These are phyloP conservation scores for Lagocephalus sceleratus DNA, from an alignment of 2,797 vertebrate genomes.

Conservation along the genomic window DNA sequence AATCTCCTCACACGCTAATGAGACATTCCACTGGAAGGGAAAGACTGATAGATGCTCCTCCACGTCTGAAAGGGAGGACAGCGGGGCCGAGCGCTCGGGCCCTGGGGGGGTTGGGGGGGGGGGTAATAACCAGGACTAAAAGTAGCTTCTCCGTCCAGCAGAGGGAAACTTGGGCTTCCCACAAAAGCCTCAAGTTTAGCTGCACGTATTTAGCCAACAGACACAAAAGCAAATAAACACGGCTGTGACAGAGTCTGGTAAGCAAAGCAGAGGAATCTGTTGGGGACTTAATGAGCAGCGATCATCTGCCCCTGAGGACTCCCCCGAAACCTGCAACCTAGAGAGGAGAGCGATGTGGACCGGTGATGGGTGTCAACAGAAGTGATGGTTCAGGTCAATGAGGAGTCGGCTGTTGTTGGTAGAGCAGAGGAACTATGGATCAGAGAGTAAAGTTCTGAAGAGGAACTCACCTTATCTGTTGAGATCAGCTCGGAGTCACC, in stretches of 20 bases:
- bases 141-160: constrained; percentile 60
- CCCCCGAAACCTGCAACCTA: constrained; percentile 9
- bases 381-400: background rate
- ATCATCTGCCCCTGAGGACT: constrained; percentile 10
- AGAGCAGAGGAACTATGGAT: background rate
- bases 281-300: constrained; percentile 44
- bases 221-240: constrained; percentile 71
- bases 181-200: constrained; percentile 59
- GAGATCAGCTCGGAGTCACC: constrained; percentile 57
- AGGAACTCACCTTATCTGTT: constrained; percentile 58
- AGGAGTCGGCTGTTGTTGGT: background rate
- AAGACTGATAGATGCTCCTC: constrained; percentile 41
- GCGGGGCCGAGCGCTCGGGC: no score
- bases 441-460: constrained; percentile 10
- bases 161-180: constrained; percentile 68
- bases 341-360: constrained; percentile 1
- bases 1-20: constrained; percentile 47
- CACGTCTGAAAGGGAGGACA: constrained; percentile 19
- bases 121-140: constrained; percentile 61
- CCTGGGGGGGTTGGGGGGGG: constrained; percentile 13
- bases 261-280: constrained; percentile 38
- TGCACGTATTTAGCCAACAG: constrained; percentile 57
- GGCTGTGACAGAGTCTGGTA: constrained; percentile 54
- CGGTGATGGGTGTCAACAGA: constrained; percentile 1
- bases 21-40: constrained; percentile 42